A percentile compares a stretch with the other conserved stretches of the same genome.
phyloP scores from a whole-genome alignment of 2,888 invertebrate species.

The Plebejus anna region DNA sequence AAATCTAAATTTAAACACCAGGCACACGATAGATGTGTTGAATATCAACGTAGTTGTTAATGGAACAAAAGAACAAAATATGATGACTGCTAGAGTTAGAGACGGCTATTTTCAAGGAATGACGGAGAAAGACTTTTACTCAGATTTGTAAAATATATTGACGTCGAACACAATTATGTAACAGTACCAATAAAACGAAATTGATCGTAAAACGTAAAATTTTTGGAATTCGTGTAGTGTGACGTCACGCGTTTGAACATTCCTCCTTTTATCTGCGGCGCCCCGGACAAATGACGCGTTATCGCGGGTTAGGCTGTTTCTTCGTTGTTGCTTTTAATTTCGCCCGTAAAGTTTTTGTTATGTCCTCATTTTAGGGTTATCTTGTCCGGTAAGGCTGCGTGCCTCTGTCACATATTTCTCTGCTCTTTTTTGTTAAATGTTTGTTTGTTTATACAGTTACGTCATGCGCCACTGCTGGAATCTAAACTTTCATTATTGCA shows the following conservation, averaged over 20 bases:
- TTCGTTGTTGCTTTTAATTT: constrained; percentile 75
- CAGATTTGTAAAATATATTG: not conserved
- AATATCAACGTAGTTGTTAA: not conserved
- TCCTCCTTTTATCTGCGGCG: constrained; percentile 74
- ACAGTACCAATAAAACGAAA: constrained; percentile 5
- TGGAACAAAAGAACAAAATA: not conserved
- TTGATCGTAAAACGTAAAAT: constrained; percentile 12
- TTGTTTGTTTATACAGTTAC: constrained; percentile 39
- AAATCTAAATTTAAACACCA: too few relatives aligned
- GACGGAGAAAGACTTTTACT: not conserved
- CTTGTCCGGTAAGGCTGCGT: constrained; percentile 55
- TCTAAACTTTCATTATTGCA: not conserved
- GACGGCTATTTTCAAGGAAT: not conserved
- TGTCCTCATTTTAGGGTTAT: constrained; percentile 67
- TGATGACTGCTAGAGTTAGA: not conserved
- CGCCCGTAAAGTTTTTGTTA: constrained; percentile 70
- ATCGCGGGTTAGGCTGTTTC: constrained; percentile 69
- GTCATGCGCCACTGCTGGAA: constrained; percentile 19
- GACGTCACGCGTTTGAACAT: constrained; percentile 58
- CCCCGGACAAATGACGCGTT: constrained; percentile 78
- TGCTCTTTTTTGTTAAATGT: constrained; percentile 47
- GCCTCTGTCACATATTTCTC: constrained; percentile 61
- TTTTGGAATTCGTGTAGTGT: constrained; percentile 40
- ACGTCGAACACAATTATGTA: not conserved
- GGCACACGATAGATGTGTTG: too few relatives aligned